Evolutionary conservation across 1,140 invertebrate species (phyloP).

Genomic region (Oryctes rhinoceros): DNA sequence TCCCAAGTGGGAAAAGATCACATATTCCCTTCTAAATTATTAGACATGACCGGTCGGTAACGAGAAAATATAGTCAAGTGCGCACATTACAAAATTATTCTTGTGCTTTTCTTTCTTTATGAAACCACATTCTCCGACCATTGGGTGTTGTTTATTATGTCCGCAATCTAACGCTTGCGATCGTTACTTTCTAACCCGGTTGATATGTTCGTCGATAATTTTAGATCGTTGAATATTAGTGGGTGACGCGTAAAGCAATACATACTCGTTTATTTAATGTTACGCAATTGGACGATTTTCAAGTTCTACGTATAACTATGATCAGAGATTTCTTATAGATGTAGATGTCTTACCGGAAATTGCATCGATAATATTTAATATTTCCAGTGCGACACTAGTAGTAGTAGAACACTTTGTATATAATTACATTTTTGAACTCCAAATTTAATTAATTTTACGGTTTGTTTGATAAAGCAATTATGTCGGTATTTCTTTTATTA

Average conservation of each 20-base stretch:
- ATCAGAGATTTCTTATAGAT: too few species aligned
- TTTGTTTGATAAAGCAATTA: too few species aligned
- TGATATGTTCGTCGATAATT: conserved; percentile 28
- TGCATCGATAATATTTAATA: too few species aligned
- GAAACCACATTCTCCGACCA: conserved; percentile 11
- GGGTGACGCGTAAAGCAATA: conserved; percentile 13
- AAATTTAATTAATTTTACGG: too few species aligned
- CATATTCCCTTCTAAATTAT: conserved; percentile 18
- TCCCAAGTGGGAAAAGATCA: neutral
- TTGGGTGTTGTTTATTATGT: conserved; percentile 26
- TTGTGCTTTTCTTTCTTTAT: conserved; percentile 17
- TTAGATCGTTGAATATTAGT: conserved; percentile 14
- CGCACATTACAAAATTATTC: conserved; percentile 24
- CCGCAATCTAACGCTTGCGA: conserved; percentile 3
- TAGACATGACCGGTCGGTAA: conserved; percentile 12
- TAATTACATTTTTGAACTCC: too few species aligned
- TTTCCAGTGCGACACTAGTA: too few species aligned
- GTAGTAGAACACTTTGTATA: too few species aligned
- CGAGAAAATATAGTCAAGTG: conserved; percentile 5
- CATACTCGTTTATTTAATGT: neutral
- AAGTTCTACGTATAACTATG: too few species aligned
- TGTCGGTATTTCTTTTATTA: too few species aligned
- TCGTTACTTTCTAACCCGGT: conserved; percentile 19
- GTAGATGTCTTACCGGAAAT: too few species aligned
- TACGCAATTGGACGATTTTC: neutral